These are phyloP conservation scores for Sialia sialis DNA, from an alignment of 2,113 vertebrate genomes.

Conservation along the genomic window DNA sequence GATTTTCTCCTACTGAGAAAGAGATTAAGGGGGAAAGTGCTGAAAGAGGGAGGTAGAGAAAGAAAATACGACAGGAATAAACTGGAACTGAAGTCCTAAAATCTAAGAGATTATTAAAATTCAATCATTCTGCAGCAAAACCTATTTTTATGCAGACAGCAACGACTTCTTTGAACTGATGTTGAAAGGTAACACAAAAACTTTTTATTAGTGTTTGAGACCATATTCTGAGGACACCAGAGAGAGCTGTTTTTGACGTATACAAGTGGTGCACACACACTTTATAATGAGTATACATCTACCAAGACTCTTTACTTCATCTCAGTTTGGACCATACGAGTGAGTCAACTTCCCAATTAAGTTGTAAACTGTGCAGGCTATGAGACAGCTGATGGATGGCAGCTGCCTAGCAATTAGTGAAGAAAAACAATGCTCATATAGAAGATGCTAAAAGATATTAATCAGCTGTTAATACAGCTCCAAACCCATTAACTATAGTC, in stretches of 20 bases:
- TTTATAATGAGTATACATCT: constrained; percentile 38
- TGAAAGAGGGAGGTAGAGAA: constrained; percentile 36
- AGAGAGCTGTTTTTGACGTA: constrained; percentile 32
- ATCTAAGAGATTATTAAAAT: constrained; percentile 69
- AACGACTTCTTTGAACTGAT: constrained; percentile 63
- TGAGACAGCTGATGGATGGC: constrained; percentile 22
- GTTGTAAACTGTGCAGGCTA: constrained; percentile 13
- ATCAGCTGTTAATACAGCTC: neutral
- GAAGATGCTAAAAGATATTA: neutral
- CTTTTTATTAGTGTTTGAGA: constrained; percentile 52
- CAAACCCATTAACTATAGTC: neutral
- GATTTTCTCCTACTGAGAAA: constrained; percentile 39
- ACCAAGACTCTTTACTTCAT: neutral
- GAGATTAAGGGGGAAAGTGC: constrained; percentile 55
- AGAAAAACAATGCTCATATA: neutral
- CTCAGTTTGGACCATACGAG: neutral
- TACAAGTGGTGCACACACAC: neutral
- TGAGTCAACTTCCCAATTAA: constrained; percentile 34
- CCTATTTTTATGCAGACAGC: constrained; percentile 59
- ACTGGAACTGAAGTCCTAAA: constrained; percentile 56
- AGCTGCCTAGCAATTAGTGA: constrained; percentile 31
- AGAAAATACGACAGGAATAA: constrained; percentile 43
- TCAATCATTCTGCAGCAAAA: constrained; percentile 30
- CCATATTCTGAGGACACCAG: constrained; percentile 58
- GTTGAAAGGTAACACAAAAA: constrained; percentile 38